phyloP scores from a whole-genome alignment of 2,888 invertebrate species.

The Leucophora obtusa region DNA sequence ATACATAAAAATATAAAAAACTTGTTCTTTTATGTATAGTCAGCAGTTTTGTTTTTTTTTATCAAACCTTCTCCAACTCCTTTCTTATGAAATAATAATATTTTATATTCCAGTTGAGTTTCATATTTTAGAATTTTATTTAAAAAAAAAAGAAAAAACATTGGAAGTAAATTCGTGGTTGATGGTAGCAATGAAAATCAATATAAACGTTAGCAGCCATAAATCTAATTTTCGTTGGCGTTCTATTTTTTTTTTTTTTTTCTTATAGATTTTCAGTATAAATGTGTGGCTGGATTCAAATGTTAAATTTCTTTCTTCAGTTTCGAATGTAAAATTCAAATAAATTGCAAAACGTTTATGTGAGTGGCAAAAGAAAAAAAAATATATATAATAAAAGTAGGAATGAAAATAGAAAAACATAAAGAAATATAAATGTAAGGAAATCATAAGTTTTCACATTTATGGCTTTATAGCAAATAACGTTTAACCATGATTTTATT shows the following conservation, averaged over 20 bases:
- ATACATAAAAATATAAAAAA: constrained; percentile 3
- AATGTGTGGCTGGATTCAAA: constrained; percentile 3
- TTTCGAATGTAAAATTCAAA: constrained; percentile 45
- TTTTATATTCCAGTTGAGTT: constrained; percentile 36
- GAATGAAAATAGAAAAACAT: not conserved
- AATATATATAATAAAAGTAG: not conserved
- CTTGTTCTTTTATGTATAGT: not conserved
- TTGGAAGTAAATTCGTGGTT: constrained; percentile 50
- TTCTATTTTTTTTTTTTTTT: constrained; percentile 24
- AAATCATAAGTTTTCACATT: constrained; percentile 66
- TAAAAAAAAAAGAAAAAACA: constrained; percentile 9
- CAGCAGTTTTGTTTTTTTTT: constrained; percentile 17
- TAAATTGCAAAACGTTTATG: constrained; percentile 46
- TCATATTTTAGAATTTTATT: constrained; percentile 32
- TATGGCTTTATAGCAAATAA: constrained; percentile 43
- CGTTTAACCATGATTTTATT: constrained; percentile 33
- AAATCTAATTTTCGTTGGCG: constrained; percentile 61
- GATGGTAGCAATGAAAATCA: constrained; percentile 66
- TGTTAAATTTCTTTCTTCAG: constrained; percentile 36
- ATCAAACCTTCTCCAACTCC: not conserved
- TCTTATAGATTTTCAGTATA: not conserved
- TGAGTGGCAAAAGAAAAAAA: constrained; percentile 12
- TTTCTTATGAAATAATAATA: constrained; percentile 35
- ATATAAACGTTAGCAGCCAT: constrained; percentile 64
- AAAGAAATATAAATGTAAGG: not conserved